Evolutionary conservation across 2,888 invertebrate genomes (phyloP).

Genomic region (Choristoneura rosaceana): DNA sequence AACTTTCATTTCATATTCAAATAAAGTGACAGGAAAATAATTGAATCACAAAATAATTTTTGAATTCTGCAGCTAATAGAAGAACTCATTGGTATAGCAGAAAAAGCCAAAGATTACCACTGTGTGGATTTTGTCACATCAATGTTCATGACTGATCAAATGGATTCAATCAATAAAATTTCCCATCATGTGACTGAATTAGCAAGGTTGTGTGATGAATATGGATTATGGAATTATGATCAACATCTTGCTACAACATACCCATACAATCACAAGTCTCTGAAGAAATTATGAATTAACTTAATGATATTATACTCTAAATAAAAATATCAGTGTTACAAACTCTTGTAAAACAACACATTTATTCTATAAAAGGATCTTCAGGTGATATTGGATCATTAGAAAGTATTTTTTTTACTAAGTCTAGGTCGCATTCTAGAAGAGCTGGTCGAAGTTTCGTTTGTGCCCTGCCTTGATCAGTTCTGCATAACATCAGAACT

Average conservation of each 20-base stretch:
- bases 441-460: slow-evolving; percentile 58
- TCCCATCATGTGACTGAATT: slow-evolving; percentile 54
- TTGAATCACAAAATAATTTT: background rate
- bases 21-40: too few relatives aligned
- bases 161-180: slow-evolving; percentile 57
- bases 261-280: slow-evolving; percentile 26
- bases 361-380: slow-evolving; percentile 23
- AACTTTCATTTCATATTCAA: too few relatives aligned
- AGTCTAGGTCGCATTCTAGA: slow-evolving; percentile 57
- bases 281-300: slow-evolving; percentile 3
- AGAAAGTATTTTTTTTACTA: slow-evolving; percentile 58
- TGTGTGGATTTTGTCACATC: slow-evolving; percentile 60
- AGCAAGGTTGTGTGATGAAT: slow-evolving; percentile 48
- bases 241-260: slow-evolving; percentile 50
- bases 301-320: background rate
- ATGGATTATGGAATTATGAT: slow-evolving; percentile 57
- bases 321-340: slow-evolving; percentile 11
- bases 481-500: slow-evolving; percentile 57
- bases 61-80: slow-evolving; percentile 53
- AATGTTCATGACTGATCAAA: slow-evolving; percentile 57
- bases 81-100: slow-evolving; percentile 53
- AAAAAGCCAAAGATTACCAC: slow-evolving; percentile 57
- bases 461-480: slow-evolving; percentile 55
- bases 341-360: background rate
- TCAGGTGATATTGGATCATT: slow-evolving; percentile 45